Conservation (phyloP, 2,888 invertebrate species). For the Dynastes maya region DNA sequence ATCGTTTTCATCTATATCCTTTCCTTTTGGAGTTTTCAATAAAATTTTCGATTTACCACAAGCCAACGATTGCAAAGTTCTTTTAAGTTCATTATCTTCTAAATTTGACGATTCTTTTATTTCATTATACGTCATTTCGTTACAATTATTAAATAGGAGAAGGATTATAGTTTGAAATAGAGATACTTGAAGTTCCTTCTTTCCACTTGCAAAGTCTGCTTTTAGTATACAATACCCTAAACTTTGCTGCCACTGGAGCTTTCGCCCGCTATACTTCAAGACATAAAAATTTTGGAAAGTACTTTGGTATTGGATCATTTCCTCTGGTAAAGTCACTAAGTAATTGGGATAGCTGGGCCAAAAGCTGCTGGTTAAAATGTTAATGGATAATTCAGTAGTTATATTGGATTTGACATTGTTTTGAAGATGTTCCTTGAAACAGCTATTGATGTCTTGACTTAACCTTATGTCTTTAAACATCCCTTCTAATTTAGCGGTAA, state of each 20-base stretch:
- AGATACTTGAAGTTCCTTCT: conserved; percentile 96
- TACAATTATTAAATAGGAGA: conserved; percentile 91
- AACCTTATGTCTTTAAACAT: conserved; percentile 99
- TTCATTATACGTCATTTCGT: conserved; percentile 86
- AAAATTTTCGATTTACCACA: conserved; percentile 94
- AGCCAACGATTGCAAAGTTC: conserved; percentile 95
- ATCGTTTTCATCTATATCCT: conserved; percentile 89
- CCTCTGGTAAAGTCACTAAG: conserved; percentile 89
- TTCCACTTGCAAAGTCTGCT: conserved; percentile 87
- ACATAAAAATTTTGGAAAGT: conserved; percentile 97
- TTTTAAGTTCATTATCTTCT: conserved; percentile 89
- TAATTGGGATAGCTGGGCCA: conserved; percentile 96
- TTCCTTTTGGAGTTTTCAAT: conserved; percentile 87
- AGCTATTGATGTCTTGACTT: conserved; percentile 93
- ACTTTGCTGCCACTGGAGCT: conserved; percentile 98
- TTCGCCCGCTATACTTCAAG: conserved; percentile 95
- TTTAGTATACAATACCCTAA: conserved; percentile 94
- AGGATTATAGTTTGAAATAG: conserved; percentile 95
- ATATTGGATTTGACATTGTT: conserved; percentile 58
- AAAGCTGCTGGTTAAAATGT: conserved; percentile 96
- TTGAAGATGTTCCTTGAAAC: conserved; percentile 85
- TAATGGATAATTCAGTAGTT: conserved; percentile 89
- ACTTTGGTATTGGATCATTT: conserved; percentile 92
- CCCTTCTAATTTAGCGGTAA: conserved; percentile 97
- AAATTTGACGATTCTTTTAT: conserved; percentile 92